Evolutionary conservation across 2,797 vertebrate species (phyloP).

Genomic region (Poecile montanus): DNA sequence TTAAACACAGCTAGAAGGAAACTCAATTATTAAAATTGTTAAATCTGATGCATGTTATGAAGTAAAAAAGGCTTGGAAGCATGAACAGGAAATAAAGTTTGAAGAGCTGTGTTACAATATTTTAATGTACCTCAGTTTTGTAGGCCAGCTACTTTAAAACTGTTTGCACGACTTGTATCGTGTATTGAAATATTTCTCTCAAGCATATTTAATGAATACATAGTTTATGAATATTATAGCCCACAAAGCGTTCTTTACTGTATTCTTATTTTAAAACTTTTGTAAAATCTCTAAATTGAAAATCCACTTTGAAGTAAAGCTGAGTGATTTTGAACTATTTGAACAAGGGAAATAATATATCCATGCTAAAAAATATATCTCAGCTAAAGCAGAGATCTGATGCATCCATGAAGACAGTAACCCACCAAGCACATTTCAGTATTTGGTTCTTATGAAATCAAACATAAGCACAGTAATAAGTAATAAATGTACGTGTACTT

Average conservation of each 20-base stretch:
- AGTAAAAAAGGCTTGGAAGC: not conserved
- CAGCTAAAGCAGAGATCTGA: not conserved
- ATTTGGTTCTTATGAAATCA: not conserved
- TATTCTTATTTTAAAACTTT: not conserved
- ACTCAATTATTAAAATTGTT: not conserved
- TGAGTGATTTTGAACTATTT: not conserved
- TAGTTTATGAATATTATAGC: not conserved
- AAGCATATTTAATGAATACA: not conserved
- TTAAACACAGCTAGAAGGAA: not conserved
- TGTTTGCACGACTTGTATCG: not conserved
- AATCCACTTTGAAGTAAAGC: not conserved
- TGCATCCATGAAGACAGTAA: not conserved
- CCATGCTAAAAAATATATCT: not conserved
- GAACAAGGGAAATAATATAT: not conserved
- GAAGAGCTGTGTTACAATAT: not conserved
- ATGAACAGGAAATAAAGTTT: not conserved
- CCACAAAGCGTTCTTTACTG: not conserved
- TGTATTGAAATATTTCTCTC: not conserved
- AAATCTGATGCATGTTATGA: not conserved
- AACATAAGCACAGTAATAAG: not conserved
- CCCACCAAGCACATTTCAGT: not conserved
- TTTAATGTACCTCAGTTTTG: slow-evolving; percentile 22
- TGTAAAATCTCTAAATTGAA: not conserved
- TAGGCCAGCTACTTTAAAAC: not conserved
- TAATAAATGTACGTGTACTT: not conserved